Base-by-base conservation (phyloP, 2,113 vertebrate genomes). In the Stigmatopora nigra region DNA sequence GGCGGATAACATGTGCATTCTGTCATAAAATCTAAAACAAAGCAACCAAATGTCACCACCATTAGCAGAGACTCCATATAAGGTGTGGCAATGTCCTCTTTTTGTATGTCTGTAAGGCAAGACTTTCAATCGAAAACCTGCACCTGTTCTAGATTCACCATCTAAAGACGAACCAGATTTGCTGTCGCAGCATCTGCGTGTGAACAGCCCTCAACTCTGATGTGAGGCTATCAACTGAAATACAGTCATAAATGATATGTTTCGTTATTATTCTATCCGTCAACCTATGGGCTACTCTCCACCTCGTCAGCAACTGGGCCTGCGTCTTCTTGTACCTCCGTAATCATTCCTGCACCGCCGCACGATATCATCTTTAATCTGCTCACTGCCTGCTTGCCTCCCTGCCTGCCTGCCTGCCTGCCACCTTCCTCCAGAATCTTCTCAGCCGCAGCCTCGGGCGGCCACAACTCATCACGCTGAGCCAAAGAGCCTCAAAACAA, bases 341-440 rank as follows among this genome's bases (percentile, higher is more conserved):
- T 71, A 69, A 85, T 90, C 83, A 25, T 52, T 64, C 61, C 78
- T 74, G 76, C 78, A 65, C 68, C 74, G 36, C 77, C 73, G 61
- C 69, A 78, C 69, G 89, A 90, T 89, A 88, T 66, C 55, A 90
- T 89, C 86, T 89, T 86, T 84, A 89, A 88, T 87, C 79, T 77
- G 68, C n/a, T 61, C 59, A 64, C 75, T 73, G 67, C 65, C 72
- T 69, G 75, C 71, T 15, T 59, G 59, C 69, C 76, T 73, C 64
- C 65, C 72, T 61, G 61, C 66, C 75, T 73, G 66, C 65, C 72
- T 69, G 75, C 71, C 15, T 59, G 59, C 69, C 76, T 73, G 65
- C 65, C 72, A 75, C 77, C 71, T 72, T 72, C 71, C 74, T 70
- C 76, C 72, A 13, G 59, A 79, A 82, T 85, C 76, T 75, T 77